These are phyloP conservation scores for Mesembrinibis cayennensis DNA, from an alignment of 2,113 vertebrate genomes.

Conservation along the genomic window DNA sequence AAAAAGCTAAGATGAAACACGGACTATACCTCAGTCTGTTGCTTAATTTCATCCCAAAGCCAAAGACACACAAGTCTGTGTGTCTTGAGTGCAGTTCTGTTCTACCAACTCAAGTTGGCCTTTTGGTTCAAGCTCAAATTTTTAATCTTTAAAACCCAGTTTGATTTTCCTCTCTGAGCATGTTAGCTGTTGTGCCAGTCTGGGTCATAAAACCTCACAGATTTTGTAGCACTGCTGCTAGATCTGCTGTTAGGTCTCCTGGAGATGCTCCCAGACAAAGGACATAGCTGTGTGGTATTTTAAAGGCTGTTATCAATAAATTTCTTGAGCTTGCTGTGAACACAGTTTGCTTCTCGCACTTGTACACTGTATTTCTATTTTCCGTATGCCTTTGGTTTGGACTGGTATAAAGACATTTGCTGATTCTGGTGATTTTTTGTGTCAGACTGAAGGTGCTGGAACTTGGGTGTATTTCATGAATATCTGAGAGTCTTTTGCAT, in stretches of 20 bases:
- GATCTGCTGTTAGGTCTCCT: background rate
- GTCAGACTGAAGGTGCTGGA: background rate
- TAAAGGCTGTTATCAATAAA: background rate
- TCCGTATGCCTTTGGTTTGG: background rate
- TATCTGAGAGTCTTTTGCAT: background rate
- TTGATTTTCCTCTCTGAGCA: background rate
- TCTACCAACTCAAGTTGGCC: background rate
- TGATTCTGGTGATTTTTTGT: background rate
- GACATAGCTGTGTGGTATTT: background rate
- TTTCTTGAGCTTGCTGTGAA: background rate
- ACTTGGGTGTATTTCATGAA: background rate
- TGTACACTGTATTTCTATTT: background rate
- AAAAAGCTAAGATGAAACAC: background rate
- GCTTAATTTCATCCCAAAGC: background rate
- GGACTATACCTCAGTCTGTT: background rate
- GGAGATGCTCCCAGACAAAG: background rate
- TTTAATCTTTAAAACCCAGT: background rate
- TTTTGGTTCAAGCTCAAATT: background rate
- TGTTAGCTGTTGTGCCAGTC: background rate
- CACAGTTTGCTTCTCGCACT: background rate
- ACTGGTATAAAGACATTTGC: background rate
- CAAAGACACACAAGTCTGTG: background rate
- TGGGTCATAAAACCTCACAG: background rate
- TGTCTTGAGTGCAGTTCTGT: background rate
- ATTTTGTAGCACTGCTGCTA: background rate